Base-by-base conservation (phyloP, 2,113 vertebrate species). In the Hiodon alosoides region DNA sequence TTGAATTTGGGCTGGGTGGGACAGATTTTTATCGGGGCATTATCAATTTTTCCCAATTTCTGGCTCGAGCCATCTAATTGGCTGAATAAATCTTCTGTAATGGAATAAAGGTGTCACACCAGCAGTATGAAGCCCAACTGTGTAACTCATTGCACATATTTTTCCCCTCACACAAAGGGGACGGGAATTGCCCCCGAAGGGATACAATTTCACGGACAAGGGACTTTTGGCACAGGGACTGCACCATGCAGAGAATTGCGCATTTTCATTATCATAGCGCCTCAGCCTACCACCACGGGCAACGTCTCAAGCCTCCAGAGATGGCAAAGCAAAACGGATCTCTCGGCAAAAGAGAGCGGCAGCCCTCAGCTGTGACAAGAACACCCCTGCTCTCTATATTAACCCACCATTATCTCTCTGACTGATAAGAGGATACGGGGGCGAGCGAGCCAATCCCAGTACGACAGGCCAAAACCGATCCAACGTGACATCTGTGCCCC, bases 81-180 rank as follows among this genome's bases (percentile, higher is more conserved):
- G 50, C n/a, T 31, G 59, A 64, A 73, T 64, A 64, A 65, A 73
- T 64, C 72, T 64, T 62, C 16, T 46, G 51, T 52, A 73, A 64
- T 53, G 51, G 50, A 64, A 73, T 62, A 62, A 62, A 54, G 7
- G 51, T 3, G 3, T 7, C 4, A 46, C 54, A 53, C 31, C 14
- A 11, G 11, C 7, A 11, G 10, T 14, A 67, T 67, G 48, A 53
- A 68, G 48, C 13, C n/a, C 5, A 47, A 52, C 4, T 14, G 67
- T 11, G 14, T 51, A 68, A 16, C 52, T 10, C n/a, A 47, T 14
- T 5, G 50, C 14, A 47, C 50, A 51, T 52, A 68, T 7, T 47
- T 13, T 5, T 6, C 6, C 31, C 47, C 50, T 68, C 14, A 31
- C 31, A 31, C 31, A 31, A 31, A 31, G 31, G 31, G 31, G 31